Evolutionary conservation across 2,797 vertebrate genomes (phyloP).

Genomic region (Ctenopoma kingsleyae): DNA sequence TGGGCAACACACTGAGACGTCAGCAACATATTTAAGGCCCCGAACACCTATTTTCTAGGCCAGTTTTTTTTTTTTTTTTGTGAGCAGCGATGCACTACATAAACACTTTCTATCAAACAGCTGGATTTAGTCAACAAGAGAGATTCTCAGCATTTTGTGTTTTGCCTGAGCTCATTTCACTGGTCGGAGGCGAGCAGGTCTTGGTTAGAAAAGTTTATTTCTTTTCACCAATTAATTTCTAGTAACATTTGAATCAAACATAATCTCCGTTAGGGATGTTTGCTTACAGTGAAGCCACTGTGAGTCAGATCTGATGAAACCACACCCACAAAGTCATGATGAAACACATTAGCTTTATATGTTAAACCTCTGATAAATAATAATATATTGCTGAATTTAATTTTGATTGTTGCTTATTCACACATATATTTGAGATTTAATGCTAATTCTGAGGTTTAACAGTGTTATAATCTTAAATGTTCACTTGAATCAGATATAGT

Average conservation of each 20-base stretch:
- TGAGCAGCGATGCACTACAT: too few species aligned
- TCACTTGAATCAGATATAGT: too few species aligned
- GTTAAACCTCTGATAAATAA: background rate
- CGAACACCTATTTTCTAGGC: too few species aligned
- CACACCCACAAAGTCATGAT: background rate
- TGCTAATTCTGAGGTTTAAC: too few species aligned
- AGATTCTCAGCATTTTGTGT: background rate
- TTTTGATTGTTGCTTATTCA: background rate
- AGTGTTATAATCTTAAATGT: background rate
- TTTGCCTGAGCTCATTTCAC: background rate
- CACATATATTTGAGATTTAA: too few species aligned
- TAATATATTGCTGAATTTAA: background rate
- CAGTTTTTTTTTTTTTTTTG: too few species aligned
- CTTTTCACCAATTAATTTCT: background rate
- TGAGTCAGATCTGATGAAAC: background rate
- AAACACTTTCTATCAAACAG: background rate
- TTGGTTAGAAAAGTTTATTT: background rate
- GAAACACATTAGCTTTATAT: background rate
- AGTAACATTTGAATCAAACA: background rate
- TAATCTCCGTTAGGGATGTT: background rate
- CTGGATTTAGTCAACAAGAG: background rate
- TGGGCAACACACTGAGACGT: too few species aligned
- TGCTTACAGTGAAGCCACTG: background rate
- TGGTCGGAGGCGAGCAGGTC: background rate
- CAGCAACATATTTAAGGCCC: too few species aligned